Percentiles rank a stretch among this genome's conserved stretches.
Evolutionary conservation across 1,140 invertebrate genomes (phyloP).

Genomic region (Pachyrhynchus sulphureomaculatus): DNA sequence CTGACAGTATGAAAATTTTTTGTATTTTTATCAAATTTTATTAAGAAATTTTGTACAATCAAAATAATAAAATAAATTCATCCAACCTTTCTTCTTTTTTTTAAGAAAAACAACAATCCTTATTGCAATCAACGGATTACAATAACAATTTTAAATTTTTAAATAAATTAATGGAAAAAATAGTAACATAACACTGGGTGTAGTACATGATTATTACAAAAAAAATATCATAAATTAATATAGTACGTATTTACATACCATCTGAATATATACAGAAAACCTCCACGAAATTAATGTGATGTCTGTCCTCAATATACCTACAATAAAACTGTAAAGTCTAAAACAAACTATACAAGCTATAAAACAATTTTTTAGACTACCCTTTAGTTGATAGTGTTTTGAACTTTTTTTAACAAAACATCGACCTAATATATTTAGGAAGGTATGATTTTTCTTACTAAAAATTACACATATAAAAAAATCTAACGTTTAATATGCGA

Average conservation of each 20-base stretch:
- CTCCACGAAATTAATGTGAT: constrained; percentile 15
- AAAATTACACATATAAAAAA: constrained; percentile 38
- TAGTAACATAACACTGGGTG: constrained; percentile 33
- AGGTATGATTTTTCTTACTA: constrained; percentile 27
- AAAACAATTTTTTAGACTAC: constrained; percentile 16
- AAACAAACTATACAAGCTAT: constrained; percentile 23
- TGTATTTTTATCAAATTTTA: constrained; percentile 38
- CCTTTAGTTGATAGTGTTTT: background rate
- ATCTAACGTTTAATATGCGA: constrained; percentile 43
- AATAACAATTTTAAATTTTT: constrained; percentile 32
- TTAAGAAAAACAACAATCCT: constrained; percentile 27
- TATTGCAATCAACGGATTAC: constrained; percentile 16
- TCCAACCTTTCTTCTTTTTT: constrained; percentile 3
- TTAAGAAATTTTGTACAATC: constrained; percentile 47
- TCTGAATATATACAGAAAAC: constrained; percentile 27
- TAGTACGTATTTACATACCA: constrained; percentile 29
- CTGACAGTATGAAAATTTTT: constrained; percentile 40
- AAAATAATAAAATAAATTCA: constrained; percentile 12
- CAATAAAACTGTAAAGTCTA: constrained; percentile 6
- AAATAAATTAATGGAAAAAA: constrained; percentile 35
- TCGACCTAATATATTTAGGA: constrained; percentile 20
- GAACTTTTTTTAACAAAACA: constrained; percentile 20
- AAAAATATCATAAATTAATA: constrained; percentile 29
- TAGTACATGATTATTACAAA: constrained; percentile 37
- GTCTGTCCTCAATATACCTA: constrained; percentile 7